Evolutionary conservation across 2,113 vertebrate species (phyloP).

Genomic region (Hiodon tergisus): DNA sequence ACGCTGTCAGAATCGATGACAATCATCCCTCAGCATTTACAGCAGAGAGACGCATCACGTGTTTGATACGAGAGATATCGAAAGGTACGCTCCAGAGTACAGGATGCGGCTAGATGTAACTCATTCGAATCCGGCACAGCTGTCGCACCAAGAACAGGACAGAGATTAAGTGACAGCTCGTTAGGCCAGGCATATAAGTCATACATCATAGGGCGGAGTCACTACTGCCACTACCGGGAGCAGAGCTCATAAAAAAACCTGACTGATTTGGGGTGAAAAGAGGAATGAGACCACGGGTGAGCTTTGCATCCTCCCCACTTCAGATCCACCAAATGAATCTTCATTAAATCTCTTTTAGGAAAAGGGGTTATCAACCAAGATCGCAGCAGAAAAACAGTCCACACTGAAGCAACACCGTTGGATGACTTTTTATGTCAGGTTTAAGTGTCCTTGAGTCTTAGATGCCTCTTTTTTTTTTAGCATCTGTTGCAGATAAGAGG

Average conservation of each 20-base stretch:
- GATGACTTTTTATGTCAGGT: no score
- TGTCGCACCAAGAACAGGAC: not conserved
- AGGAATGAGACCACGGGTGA: not conserved
- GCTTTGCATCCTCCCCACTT: not conserved
- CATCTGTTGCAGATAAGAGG: not conserved
- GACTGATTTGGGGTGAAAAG: constrained; percentile 7
- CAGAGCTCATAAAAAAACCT: not conserved
- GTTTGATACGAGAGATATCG: not conserved
- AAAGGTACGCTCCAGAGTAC: not conserved
- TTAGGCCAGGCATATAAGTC: not conserved
- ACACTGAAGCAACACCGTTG: no score
- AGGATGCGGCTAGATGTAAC: not conserved
- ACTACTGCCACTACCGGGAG: not conserved
- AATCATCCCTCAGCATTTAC: not conserved
- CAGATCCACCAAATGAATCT: not conserved
- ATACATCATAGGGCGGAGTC: not conserved
- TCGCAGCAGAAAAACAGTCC: no score
- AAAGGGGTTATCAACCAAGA: no score
- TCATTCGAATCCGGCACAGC: not conserved
- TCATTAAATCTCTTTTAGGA: not conserved
- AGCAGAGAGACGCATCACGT: not conserved
- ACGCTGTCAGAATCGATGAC: not conserved
- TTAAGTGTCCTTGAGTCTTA: no score
- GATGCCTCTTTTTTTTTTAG: not conserved
- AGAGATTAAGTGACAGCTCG: not conserved